These are phyloP conservation scores for Tethea ocularis DNA, from an alignment of 2,888 invertebrate species.

Conservation along the genomic window DNA sequence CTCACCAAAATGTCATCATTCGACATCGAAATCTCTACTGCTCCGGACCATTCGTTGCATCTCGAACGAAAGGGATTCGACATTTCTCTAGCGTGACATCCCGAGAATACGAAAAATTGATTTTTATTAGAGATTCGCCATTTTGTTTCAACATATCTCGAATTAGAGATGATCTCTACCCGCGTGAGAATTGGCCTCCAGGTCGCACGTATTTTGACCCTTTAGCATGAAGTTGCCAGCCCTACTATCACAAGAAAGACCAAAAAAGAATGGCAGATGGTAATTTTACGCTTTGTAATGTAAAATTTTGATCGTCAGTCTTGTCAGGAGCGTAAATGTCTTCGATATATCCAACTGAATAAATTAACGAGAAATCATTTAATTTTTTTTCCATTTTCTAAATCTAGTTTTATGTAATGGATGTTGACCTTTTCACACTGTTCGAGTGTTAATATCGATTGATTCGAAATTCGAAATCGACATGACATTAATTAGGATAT, in stretches of 20 bases:
- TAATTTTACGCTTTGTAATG: slow-evolving; percentile 48
- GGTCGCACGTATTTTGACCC: too few relatives aligned
- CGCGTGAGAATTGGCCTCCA: too few relatives aligned
- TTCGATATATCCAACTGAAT: slow-evolving; percentile 12
- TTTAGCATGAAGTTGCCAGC: slow-evolving; percentile 19
- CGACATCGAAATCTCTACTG: too few relatives aligned
- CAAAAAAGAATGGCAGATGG: slow-evolving; percentile 27
- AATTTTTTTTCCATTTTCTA: slow-evolving; percentile 11
- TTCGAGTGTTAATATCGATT: background rate
- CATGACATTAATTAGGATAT: slow-evolving; percentile 2
- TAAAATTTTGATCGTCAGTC: slow-evolving; percentile 40
- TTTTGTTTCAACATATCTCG: too few relatives aligned
- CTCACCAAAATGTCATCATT: too few relatives aligned
- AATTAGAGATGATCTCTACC: too few relatives aligned
- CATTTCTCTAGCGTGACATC: too few relatives aligned
- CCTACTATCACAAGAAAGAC: slow-evolving; percentile 30
- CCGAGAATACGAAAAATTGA: too few relatives aligned
- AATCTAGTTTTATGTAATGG: background rate
- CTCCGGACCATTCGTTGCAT: too few relatives aligned
- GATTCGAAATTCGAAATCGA: background rate
- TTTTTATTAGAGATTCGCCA: too few relatives aligned
- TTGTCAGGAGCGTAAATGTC: slow-evolving; percentile 20
- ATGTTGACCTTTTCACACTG: slow-evolving; percentile 1
- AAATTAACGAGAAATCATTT: slow-evolving; percentile 18
- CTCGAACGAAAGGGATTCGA: too few relatives aligned